These are phyloP conservation scores for Aplochiton taeniatus DNA, from an alignment of 2,797 vertebrate genomes.

Conservation along the genomic window DNA sequence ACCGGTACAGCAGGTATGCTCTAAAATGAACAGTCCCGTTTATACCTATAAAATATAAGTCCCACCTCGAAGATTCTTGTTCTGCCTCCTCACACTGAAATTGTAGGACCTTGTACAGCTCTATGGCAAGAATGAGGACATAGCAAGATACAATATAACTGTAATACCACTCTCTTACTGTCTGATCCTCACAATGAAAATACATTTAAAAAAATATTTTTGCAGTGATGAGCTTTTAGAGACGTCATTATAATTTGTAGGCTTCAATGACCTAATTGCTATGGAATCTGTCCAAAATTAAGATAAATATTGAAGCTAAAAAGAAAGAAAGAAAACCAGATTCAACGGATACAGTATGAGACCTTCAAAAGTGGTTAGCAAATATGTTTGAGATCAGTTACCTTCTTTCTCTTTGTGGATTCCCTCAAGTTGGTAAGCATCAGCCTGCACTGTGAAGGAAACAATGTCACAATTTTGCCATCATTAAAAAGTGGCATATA, in stretches of 20 bases:
- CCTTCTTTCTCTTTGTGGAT: constrained; percentile 72
- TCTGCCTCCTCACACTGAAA: constrained; percentile 71
- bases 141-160: background rate
- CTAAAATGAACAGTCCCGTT: no score
- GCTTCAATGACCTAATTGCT: no score
- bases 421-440: constrained; percentile 60
- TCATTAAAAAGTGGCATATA: background rate
- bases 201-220: background rate
- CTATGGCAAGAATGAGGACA: constrained; percentile 44
- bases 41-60: no score
- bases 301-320: no score
- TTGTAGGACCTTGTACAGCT: constrained; percentile 63
- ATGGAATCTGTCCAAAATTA: no score
- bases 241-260: no score
- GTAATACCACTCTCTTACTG: constrained; percentile 1
- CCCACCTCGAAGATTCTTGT: constrained; percentile 66
- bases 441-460: constrained; percentile 60
- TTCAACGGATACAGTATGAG: background rate
- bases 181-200: background rate
- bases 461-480: background rate
- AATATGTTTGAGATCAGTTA: constrained; percentile 25
- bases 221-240: background rate
- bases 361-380: background rate
- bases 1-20: no score
- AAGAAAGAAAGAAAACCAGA: no score